Conservation (phyloP, 2,797 vertebrate genomes). For the Cuculus canorus region DNA sequence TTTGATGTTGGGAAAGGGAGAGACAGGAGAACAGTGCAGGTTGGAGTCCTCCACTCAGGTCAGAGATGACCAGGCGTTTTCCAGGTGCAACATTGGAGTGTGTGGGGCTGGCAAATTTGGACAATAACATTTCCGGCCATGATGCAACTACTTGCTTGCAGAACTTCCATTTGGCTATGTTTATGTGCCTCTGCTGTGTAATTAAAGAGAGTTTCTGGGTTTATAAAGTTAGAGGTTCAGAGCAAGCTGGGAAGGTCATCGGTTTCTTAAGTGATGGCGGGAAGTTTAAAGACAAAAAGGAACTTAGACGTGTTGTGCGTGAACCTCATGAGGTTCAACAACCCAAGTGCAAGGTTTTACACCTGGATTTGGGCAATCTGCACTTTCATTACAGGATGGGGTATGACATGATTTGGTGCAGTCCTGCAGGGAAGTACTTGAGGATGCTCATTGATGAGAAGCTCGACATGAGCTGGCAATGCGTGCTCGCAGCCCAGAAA, state of each 20-base stretch:
- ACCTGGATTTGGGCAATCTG: too few species aligned
- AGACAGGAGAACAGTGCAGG: neutral
- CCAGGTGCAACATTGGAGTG: neutral
- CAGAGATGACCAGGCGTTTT: neutral
- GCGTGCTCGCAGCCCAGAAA: too few species aligned
- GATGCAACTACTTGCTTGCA: neutral
- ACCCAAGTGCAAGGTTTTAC: too few species aligned
- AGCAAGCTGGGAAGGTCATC: fast-evolving
- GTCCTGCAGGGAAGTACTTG: too few species aligned
- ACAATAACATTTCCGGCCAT: neutral
- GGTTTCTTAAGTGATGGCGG: neutral
- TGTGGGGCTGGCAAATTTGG: neutral
- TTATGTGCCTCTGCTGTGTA: neutral
- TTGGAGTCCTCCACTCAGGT: neutral
- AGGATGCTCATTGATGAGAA: too few species aligned
- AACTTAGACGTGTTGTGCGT: neutral
- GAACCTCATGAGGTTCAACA: too few species aligned
- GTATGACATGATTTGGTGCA: too few species aligned
- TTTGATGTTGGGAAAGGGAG: neutral
- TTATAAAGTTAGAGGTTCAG: neutral
- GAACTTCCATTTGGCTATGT: neutral
- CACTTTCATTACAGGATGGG: too few species aligned
- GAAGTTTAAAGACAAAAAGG: neutral
- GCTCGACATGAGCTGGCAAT: too few species aligned
- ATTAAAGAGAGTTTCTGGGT: neutral